Evolutionary conservation across 2,888 invertebrate genomes (phyloP).

Genomic region (Congeria kusceri): DNA sequence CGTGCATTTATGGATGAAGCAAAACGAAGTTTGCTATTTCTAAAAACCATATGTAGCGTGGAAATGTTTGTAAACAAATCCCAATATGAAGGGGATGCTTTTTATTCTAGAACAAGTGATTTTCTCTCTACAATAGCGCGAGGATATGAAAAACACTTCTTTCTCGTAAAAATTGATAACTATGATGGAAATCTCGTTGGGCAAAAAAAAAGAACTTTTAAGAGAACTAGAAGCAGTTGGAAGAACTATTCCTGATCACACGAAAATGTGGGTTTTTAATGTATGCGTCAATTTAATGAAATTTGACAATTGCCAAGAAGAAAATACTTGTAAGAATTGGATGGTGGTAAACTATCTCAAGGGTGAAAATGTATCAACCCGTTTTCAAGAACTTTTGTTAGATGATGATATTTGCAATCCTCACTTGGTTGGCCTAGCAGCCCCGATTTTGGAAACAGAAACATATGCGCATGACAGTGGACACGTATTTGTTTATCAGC

Average conservation of each 20-base stretch:
- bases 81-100: background rate
- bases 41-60: conserved; percentile 76
- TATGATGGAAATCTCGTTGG: background rate
- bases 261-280: conserved; percentile 8
- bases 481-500: conserved; percentile 49
- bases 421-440: conserved; percentile 60
- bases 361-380: conserved; percentile 58
- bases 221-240: conserved; percentile 4
- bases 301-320: conserved; percentile 32
- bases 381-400: conserved; percentile 34
- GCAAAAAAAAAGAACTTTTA: conserved; percentile 1
- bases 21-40: conserved; percentile 77
- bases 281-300: conserved; percentile 1
- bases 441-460: conserved; percentile 7
- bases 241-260: background rate
- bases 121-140: background rate
- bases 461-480: conserved; percentile 38
- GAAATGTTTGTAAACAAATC: conserved; percentile 61
- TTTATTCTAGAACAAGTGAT: background rate
- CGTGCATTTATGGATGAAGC: conserved; percentile 75
- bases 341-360: conserved; percentile 64
- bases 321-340: conserved; percentile 46
- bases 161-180: conserved; percentile 14
- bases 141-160: conserved; percentile 15
- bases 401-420: conserved; percentile 49